Percentiles rank a stretch among this genome's conserved stretches.
These are phyloP conservation scores for Oreortyx pictus DNA, from an alignment of 2,797 vertebrate species.

Conservation along the genomic window DNA sequence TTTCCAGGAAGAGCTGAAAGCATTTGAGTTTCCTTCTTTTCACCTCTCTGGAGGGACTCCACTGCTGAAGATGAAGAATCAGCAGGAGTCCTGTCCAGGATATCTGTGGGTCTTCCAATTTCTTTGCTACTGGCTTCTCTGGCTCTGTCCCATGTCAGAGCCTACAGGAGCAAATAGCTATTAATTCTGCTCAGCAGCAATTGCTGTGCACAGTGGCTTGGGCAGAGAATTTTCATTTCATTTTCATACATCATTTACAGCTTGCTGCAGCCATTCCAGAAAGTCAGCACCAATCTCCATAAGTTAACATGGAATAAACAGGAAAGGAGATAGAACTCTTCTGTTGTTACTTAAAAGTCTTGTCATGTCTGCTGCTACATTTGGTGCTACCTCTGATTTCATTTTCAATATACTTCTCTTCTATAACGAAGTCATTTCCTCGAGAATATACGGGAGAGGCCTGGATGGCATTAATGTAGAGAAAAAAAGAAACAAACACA, in stretches of 20 bases:
- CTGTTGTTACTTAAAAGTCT: slow-evolving; percentile 71
- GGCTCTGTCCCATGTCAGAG: not conserved
- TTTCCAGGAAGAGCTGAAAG: not conserved
- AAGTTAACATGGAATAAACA: slow-evolving; percentile 68
- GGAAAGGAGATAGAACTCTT: slow-evolving; percentile 68
- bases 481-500: slow-evolving; percentile 24
- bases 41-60: not conserved
- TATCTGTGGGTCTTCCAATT: slow-evolving; percentile 25
- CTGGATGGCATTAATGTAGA: slow-evolving; percentile 45
- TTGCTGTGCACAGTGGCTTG: slow-evolving; percentile 34
- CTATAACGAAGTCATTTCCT: slow-evolving; percentile 61
- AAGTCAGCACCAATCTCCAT: slow-evolving; percentile 64
- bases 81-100: not conserved
- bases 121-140: slow-evolving; percentile 2
- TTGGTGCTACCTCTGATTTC: slow-evolving; percentile 65
- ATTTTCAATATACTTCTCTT: slow-evolving; percentile 68
- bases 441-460: slow-evolving; percentile 51
- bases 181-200: slow-evolving; percentile 42
- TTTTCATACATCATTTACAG: slow-evolving; percentile 74
- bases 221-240: slow-evolving; percentile 66
- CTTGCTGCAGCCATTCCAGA: slow-evolving; percentile 62
- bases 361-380: slow-evolving; percentile 64
- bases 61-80: not conserved
- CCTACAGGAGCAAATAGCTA: slow-evolving; percentile 46
- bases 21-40: not conserved